A percentile compares a stretch with the other conserved stretches of the same genome.
These are phyloP conservation scores for Parapsyche elsis DNA, from an alignment of 1,140 invertebrate species.

Conservation along the genomic window DNA sequence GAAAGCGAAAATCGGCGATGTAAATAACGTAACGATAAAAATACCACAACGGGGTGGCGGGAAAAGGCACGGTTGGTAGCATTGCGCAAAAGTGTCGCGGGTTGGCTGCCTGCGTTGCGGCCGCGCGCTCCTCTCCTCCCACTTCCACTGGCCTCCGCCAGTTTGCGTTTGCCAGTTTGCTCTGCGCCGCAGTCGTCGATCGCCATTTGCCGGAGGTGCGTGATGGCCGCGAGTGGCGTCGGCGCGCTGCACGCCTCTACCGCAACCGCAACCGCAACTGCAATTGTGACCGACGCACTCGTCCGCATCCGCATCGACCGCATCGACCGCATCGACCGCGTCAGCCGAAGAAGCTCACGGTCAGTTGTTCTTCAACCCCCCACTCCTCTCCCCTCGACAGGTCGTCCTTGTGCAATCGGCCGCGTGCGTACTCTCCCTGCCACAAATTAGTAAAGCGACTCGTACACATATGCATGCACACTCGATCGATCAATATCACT, in stretches of 20 bases:
- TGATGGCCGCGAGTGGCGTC: constrained; percentile 17
- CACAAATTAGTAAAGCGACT: too few species aligned
- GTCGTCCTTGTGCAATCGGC: too few species aligned
- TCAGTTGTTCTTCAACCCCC: too few species aligned
- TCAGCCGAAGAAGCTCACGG: too few species aligned
- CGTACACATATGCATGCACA: too few species aligned
- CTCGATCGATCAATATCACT: not conserved
- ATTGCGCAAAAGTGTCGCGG: too few species aligned
- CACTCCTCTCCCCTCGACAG: too few species aligned
- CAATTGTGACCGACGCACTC: not conserved
- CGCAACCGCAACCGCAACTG: not conserved
- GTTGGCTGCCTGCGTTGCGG: too few species aligned
- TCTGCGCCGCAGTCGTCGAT: not conserved
- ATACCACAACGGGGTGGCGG: not conserved
- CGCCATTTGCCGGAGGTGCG: constrained; percentile 20
- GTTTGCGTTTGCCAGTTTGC: not conserved
- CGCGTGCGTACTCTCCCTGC: too few species aligned
- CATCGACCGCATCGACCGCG: not conserved
- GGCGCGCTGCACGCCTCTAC: not conserved
- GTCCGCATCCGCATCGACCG: not conserved
- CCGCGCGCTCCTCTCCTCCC: too few species aligned
- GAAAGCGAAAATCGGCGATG: too few species aligned
- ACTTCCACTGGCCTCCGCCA: not conserved
- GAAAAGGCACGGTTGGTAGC: too few species aligned
- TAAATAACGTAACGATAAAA: not conserved